These are phyloP conservation scores for Periphyllus acericola DNA, from an alignment of 2,888 invertebrate species.

Conservation along the genomic window DNA sequence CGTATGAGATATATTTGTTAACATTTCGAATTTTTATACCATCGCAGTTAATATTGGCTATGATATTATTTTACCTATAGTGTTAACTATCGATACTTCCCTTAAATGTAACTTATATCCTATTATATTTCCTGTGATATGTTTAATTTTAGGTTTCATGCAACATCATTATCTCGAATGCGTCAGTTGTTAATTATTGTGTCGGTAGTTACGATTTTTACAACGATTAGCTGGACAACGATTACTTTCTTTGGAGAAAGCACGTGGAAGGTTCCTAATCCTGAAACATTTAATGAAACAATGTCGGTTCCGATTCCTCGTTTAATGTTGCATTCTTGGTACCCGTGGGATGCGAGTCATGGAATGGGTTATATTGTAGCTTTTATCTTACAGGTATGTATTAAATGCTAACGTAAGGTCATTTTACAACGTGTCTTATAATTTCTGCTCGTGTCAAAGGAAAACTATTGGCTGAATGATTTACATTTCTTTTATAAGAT, in stretches of 20 bases:
- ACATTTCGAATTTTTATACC: not conserved
- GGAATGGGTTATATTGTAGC: constrained; percentile 77
- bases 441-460: not conserved
- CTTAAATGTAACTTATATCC: no score
- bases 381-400: constrained; percentile 74
- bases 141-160: constrained; percentile 68
- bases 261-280: constrained; percentile 74
- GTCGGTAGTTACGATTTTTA: constrained; percentile 72
- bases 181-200: constrained; percentile 78
- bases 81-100: no score
- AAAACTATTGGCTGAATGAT: not conserved
- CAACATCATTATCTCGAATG: constrained; percentile 80
- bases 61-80: no score
- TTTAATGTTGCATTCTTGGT: constrained; percentile 80
- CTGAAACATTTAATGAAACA: constrained; percentile 77
- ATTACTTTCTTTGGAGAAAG: constrained; percentile 85
- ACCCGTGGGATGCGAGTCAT: constrained; percentile 78
- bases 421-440: not conserved
- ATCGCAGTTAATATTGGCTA: no score
- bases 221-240: constrained; percentile 78
- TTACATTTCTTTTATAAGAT: not conserved
- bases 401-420: not conserved
- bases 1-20: not conserved
- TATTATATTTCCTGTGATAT: no score
- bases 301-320: constrained; percentile 77